Evolutionary conservation across 1,140 invertebrate species (phyloP).

Genomic region (Bactericera cockerelli): DNA sequence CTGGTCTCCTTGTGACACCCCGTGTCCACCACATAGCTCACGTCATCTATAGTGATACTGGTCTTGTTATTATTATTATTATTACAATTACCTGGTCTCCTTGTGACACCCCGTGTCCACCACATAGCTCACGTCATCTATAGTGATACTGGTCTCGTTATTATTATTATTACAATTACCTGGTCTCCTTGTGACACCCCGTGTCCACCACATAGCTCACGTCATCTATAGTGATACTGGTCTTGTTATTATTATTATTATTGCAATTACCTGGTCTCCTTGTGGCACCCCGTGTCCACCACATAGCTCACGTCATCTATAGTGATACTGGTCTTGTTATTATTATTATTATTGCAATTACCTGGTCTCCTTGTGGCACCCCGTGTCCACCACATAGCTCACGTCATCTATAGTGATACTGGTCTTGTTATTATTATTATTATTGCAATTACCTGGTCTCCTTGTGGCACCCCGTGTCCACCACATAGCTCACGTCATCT

Average conservation of each 20-base stretch:
- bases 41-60: constrained; percentile 79
- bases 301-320: constrained; percentile 81
- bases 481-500: constrained; percentile 73
- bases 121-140: not conserved
- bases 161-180: too few species aligned
- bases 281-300: constrained; percentile 38
- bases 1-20: constrained; percentile 19
- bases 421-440: too few species aligned
- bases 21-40: constrained; percentile 65
- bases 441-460: constrained; percentile 17
- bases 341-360: too few species aligned
- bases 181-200: constrained; percentile 19
- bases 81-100: not conserved
- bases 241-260: constrained; percentile 34
- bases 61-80: too few species aligned
- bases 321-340: constrained; percentile 74
- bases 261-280: constrained; percentile 16
- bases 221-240: constrained; percentile 80
- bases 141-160: too few species aligned
- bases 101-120: not conserved
- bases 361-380: not conserved
- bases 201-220: constrained; percentile 67
- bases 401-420: too few species aligned
- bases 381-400: too few species aligned
- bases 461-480: constrained; percentile 37